Percentiles rank a stretch among this genome's conserved stretches.
Evolutionary conservation across 2,113 vertebrate genomes (phyloP).

Genomic region (Ctenodactylus gundi): DNA sequence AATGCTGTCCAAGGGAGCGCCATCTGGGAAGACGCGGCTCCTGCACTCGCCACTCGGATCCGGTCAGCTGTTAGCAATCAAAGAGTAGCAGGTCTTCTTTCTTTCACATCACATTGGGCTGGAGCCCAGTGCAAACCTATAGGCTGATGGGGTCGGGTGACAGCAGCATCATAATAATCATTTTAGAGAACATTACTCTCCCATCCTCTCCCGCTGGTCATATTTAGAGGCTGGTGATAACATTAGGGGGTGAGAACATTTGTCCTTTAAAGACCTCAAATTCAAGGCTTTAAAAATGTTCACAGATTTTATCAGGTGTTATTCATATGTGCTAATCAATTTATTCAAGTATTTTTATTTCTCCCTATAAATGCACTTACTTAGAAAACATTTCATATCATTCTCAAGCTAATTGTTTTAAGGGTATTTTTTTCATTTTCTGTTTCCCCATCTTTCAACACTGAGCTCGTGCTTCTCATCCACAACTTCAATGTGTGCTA

Average conservation of each 20-base stretch:
- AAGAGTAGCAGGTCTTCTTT: conserved; percentile 34
- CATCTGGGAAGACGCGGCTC: conserved; percentile 69
- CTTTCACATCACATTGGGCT: background rate
- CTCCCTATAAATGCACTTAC: conserved; percentile 38
- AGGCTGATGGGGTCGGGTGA: background rate
- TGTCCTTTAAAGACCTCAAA: conserved; percentile 48
- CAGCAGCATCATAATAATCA: background rate
- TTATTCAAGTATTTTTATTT: conserved; percentile 67
- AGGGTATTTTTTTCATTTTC: conserved; percentile 24
- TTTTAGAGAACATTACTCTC: background rate
- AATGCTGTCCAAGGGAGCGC: background rate
- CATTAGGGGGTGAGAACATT: background rate
- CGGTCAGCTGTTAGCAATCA: conserved; percentile 10
- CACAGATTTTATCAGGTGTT: conserved; percentile 40
- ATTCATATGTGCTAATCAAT: conserved; percentile 39
- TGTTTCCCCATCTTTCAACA: conserved; percentile 46
- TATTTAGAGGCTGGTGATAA: conserved; percentile 21
- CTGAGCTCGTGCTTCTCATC: conserved; percentile 48
- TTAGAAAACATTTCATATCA: conserved; percentile 30
- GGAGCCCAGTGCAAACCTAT: background rate
- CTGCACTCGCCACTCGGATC: background rate
- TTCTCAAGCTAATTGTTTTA: conserved; percentile 60
- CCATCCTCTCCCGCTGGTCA: background rate
- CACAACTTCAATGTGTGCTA: conserved; percentile 26
- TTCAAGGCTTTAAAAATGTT: background rate